These are phyloP conservation scores for Xerus rutilus DNA, from an alignment of 2,797 vertebrate species.

Conservation along the genomic window DNA sequence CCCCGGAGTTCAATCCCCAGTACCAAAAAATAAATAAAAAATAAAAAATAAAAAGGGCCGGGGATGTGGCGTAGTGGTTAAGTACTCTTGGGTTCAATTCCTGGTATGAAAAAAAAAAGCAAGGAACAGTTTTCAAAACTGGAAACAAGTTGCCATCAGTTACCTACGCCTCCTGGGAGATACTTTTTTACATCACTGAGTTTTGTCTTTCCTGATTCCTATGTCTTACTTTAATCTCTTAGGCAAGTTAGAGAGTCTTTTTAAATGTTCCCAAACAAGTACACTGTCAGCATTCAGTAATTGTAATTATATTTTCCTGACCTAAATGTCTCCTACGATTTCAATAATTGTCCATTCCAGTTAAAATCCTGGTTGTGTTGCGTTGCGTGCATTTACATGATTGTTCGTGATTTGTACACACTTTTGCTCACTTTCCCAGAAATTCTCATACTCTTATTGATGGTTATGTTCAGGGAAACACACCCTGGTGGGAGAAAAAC, in stretches of 20 bases:
- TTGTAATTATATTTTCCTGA: conserved; percentile 3
- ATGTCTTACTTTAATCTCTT: conserved; percentile 9
- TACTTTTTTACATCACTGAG: not conserved
- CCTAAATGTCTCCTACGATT: conserved; percentile 55
- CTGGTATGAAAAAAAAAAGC: no score
- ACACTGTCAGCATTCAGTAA: conserved; percentile 20
- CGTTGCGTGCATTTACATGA: not conserved
- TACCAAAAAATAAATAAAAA: no score
- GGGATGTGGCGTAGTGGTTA: no score
- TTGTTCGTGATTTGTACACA: conserved; percentile 38
- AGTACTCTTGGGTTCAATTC: no score
- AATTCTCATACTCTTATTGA: not conserved
- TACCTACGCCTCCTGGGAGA: not conserved
- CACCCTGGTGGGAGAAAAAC: not conserved
- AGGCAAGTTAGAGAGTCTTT: conserved; percentile 7
- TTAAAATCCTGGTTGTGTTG: not conserved
- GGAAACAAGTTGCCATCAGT: not conserved
- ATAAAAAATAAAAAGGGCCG: no score
- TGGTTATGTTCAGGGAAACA: not conserved
- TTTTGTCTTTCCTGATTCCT: not conserved
- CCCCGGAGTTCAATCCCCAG: no score
- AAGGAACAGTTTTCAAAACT: not conserved
- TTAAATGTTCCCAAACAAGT: conserved; percentile 39
- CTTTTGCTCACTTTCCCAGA: not conserved
- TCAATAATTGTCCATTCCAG: conserved; percentile 50